phyloP scores from a whole-genome alignment of 2,113 vertebrate species.

The Tenrec ecaudatus region DNA sequence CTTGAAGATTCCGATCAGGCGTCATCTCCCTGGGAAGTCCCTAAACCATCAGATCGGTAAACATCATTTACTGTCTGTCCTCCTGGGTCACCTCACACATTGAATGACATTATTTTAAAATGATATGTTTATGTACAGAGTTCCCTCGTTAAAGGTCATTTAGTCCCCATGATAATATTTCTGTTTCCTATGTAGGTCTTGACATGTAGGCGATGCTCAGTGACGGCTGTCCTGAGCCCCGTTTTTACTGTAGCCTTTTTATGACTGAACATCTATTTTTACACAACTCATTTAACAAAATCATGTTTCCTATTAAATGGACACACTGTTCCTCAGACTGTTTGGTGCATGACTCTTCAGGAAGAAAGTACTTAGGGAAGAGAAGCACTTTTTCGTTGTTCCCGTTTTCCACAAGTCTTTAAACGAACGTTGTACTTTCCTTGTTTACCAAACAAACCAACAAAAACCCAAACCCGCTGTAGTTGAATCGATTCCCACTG shows the following conservation, averaged over 20 bases:
- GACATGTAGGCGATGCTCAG: not conserved
- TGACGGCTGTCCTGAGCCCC: not conserved
- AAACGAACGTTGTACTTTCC: not conserved
- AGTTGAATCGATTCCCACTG: no score
- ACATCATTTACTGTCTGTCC: not conserved
- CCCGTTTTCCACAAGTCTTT: not conserved
- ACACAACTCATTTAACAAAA: not conserved
- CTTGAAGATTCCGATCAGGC: not conserved
- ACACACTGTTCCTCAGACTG: not conserved
- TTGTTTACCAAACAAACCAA: no score
- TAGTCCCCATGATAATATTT: not conserved
- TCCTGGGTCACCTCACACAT: not conserved
- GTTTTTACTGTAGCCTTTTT: not conserved
- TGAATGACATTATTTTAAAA: not conserved
- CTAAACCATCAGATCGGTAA: not conserved
- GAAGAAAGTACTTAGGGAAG: slow-evolving; percentile 2
- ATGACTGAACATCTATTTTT: not conserved
- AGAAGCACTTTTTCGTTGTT: not conserved
- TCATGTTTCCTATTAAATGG: not conserved
- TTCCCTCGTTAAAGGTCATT: not conserved
- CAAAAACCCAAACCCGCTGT: no score
- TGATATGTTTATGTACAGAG: not conserved
- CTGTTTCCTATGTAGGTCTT: not conserved
- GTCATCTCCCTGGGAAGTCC: not conserved
- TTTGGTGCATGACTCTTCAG: not conserved